Evolutionary conservation across 2,797 vertebrate genomes (phyloP), one percentile per base, ranked within the genome.

Genomic region (Malacoctenus gilli): DNA sequence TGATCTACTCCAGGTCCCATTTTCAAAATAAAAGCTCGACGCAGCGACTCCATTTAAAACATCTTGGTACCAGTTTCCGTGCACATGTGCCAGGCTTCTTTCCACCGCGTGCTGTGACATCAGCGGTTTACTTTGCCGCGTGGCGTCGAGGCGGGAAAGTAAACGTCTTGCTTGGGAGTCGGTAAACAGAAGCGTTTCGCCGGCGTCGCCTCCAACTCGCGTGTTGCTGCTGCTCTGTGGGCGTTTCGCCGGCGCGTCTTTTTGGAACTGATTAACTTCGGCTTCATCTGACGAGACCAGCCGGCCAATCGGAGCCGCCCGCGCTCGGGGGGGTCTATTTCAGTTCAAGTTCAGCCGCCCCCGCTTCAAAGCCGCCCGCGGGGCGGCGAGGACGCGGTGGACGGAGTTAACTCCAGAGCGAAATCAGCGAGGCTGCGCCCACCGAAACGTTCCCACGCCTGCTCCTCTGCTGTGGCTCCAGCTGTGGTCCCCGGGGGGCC

Each of bases 371-470:
- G 38, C 52, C 18, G 50, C 46, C 22, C 21, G 20, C 22, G 15
- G 49, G 21, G 32, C 31, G 56, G 18, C 56, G 13, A 34, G 44
- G 34, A 55, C 32, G 19, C 53, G 28, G 3, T 25, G 20, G 34
- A 32, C 59, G 8, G 23, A 50, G 23, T 7, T 22, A 47, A 42
- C 36, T 35, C 22, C 47, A 28, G 13, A 44, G 44, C 20, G 28
- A 12, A 61, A 56, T 28, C n/a, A 59, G 21, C 23, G 11, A 46
- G 43, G 60, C 18, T 72, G 1, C 19, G 30, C 55, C 50, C 31
- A 75, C 59, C 44, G n/a, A 16, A 63, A 59, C 36, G 66, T 90
- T 91, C 82, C 77, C 79, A 82, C 72, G 81, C 81, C 77, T 83
- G 34, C 43, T 42, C 54, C 15, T 62, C 39, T 51, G 60, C 68